These are phyloP conservation scores for Choloepus hoffmanni DNA, from an alignment of 2,113 vertebrate species.

Conservation along the genomic window DNA sequence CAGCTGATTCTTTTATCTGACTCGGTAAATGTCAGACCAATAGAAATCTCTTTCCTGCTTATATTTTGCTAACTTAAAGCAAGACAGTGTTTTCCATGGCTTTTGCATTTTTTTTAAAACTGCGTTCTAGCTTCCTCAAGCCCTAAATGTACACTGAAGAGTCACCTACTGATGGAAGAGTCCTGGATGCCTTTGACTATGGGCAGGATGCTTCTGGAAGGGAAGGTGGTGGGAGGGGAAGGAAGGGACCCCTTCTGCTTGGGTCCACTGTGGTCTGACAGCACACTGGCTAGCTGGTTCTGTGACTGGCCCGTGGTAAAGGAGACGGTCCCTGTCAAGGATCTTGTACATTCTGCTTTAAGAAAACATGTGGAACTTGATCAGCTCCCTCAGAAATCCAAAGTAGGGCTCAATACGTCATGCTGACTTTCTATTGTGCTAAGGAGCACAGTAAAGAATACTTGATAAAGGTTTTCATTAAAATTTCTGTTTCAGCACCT, in stretches of 20 bases:
- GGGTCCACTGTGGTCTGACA: background rate
- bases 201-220: background rate
- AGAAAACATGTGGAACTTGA: conserved; percentile 14
- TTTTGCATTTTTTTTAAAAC: background rate
- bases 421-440: background rate
- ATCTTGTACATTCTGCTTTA: background rate
- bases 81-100: conserved; percentile 4
- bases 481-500: conserved; percentile 75
- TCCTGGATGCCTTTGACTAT: background rate
- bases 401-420: background rate
- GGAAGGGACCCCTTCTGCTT: background rate
- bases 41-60: conserved; percentile 23
- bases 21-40: conserved; percentile 15
- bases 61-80: conserved; percentile 27
- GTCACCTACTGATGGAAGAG: background rate
- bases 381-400: background rate
- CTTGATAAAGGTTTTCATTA: conserved; percentile 77
- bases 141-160: background rate
- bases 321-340: background rate
- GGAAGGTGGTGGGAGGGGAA: rapidly evolving
- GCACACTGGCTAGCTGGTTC: background rate
- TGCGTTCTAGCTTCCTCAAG: background rate
- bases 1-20: conserved; percentile 51
- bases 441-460: conserved; percentile 71
- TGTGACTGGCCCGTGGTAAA: background rate